Evolutionary conservation across 2,113 vertebrate genomes (phyloP), one percentile per base, ranked within the genome.

Genomic region (Progne subis): DNA sequence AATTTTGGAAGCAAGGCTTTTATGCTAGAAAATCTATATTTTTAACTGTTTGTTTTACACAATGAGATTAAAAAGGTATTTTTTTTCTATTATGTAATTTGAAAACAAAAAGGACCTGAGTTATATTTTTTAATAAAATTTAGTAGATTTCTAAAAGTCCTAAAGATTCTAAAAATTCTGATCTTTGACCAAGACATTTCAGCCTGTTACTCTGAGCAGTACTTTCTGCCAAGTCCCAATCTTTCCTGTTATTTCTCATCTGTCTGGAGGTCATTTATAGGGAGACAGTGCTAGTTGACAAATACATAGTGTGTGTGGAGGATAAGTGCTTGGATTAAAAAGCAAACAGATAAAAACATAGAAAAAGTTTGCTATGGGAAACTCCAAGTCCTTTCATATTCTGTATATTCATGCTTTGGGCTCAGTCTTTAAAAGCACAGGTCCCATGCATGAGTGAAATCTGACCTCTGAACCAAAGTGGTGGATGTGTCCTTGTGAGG

Each of bases 371-470:
- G 25, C 44, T 64, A 75, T 75, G 69, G 91, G 80, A 92, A 93
- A 57, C 82, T 90, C 65, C 46, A 64, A 16, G 49, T 81, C 94
- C 69, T 95, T 92, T 88, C 85, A 90, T 81, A 90, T 86, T 96
- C 93, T 90, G 52, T 93, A 65, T 90, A 86, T 86, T 90, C 80
- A 88, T 92, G 57, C 37, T 37, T 37, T 37, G 37, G 37, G 37
- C 37, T 37, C 37, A 37, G 37, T 37, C 37, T 37, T 37, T 37
- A 37, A 37, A 37, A 9, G 37, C 37, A 37, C 37, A 37, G 37
- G 37, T 37, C 37, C 37, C 37, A 37, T 37, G 37, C 37, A 37
- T 37, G 37, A 37, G 37, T 37, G 37, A 37, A 37, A 37, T 37
- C 37, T 37, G 37, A 37, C 37, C 8, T 37, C 9, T 37, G 37